These are phyloP conservation scores for Trissoscelio sp. DNA, from an alignment of 2,888 invertebrate species.

Conservation along the genomic window DNA sequence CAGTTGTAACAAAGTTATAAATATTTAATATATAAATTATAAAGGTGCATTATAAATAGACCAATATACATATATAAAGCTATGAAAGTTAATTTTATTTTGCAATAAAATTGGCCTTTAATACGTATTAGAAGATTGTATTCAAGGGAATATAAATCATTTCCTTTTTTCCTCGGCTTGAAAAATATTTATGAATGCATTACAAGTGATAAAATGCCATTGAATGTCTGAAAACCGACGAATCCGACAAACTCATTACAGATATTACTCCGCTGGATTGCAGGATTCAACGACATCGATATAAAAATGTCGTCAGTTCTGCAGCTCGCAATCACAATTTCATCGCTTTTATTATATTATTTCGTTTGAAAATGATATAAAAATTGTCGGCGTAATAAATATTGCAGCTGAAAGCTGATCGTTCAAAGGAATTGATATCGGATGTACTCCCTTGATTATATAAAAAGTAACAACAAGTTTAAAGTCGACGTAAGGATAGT, in stretches of 20 bases:
- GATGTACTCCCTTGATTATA: not conserved
- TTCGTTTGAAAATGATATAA: not conserved
- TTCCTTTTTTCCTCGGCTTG: not conserved
- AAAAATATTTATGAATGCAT: not conserved
- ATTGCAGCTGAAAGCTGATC: constrained; percentile 3
- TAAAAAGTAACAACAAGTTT: constrained; percentile 3
- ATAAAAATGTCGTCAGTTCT: constrained; percentile 4
- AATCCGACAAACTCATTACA: constrained; percentile 19
- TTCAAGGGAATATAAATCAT: not conserved
- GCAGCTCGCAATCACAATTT: not conserved
- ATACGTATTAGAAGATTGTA: not conserved
- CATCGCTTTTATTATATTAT: constrained; percentile 16
- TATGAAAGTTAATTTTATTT: not conserved
- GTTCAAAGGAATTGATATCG: constrained; percentile 3
- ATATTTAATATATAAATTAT: not conserved
- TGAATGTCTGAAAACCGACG: constrained; percentile 3
- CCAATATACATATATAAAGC: not conserved
- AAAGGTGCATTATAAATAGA: not conserved
- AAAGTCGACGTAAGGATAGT: not conserved
- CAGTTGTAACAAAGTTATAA: not conserved
- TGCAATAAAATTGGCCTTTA: too few species aligned
- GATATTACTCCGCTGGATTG: constrained; percentile 23
- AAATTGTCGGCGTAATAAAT: constrained; percentile 6
- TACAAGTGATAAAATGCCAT: not conserved
- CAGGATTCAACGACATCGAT: not conserved